These are phyloP conservation scores for Spodoptera frugiperda DNA, from an alignment of 1,140 invertebrate genomes.

Conservation along the genomic window DNA sequence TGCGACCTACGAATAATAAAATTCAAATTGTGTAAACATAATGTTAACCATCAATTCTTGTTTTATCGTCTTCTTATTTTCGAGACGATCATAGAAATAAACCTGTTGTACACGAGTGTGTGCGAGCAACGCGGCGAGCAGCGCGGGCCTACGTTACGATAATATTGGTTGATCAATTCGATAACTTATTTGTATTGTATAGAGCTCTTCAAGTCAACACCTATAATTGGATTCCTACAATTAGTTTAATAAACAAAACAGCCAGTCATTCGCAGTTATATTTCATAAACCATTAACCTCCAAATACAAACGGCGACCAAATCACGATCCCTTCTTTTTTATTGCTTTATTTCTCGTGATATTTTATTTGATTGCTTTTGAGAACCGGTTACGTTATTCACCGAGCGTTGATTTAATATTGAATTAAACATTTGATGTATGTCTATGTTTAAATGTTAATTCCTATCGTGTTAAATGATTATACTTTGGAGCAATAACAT, in stretches of 20 bases:
- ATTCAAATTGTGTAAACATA: slow-evolving; percentile 33
- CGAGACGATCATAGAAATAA: slow-evolving; percentile 24
- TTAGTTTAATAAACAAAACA: slow-evolving; percentile 36
- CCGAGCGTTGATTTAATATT: slow-evolving; percentile 49
- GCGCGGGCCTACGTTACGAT: slow-evolving; percentile 2
- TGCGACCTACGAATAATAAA: slow-evolving; percentile 21
- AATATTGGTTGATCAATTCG: slow-evolving; percentile 17
- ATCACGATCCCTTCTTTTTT: slow-evolving; percentile 57
- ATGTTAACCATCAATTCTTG: slow-evolving; percentile 35
- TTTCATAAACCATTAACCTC: slow-evolving; percentile 63
- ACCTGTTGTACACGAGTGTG: slow-evolving; percentile 27
- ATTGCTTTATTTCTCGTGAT: slow-evolving; percentile 63
- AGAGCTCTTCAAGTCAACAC: background rate
- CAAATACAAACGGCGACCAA: slow-evolving; percentile 55
- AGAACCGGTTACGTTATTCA: slow-evolving; percentile 56
- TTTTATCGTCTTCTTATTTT: slow-evolving; percentile 30
- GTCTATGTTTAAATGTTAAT: slow-evolving; percentile 50
- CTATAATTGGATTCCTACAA: slow-evolving; percentile 37
- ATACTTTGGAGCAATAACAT: slow-evolving; percentile 32
- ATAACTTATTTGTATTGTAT: slow-evolving; percentile 8
- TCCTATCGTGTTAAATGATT: slow-evolving; percentile 42
- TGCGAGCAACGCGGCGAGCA: background rate
- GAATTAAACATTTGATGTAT: slow-evolving; percentile 52
- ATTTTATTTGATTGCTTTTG: slow-evolving; percentile 61
- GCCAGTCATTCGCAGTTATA: slow-evolving; percentile 42